A percentile compares a stretch with the other conserved stretches of the same genome.
Evolutionary conservation across 2,888 invertebrate genomes (phyloP).

Genomic region (Dascillus cervinus): DNA sequence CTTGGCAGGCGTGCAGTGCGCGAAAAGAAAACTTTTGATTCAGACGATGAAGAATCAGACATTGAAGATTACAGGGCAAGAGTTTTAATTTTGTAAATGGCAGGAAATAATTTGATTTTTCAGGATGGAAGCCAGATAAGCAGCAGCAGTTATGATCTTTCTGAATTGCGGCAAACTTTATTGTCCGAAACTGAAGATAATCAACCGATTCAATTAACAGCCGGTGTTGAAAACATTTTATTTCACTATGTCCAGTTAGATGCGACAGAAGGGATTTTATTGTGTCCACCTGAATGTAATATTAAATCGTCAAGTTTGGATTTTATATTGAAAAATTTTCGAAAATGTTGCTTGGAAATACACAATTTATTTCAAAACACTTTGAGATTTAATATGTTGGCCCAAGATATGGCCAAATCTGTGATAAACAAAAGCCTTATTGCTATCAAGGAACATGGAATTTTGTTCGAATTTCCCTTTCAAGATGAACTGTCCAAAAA

Average conservation of each 20-base stretch:
- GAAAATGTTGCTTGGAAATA: constrained; percentile 62
- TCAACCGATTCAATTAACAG: constrained; percentile 52
- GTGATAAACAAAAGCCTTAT: constrained; percentile 65
- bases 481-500: constrained; percentile 39
- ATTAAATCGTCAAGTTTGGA: constrained; percentile 34
- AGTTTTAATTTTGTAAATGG: constrained; percentile 15
- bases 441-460: constrained; percentile 77
- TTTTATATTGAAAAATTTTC: constrained; percentile 60
- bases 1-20: constrained; percentile 57
- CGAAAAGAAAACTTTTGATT: constrained; percentile 49
- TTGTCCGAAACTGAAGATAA: constrained; percentile 62
- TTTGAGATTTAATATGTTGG: constrained; percentile 45
- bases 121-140: constrained; percentile 60
- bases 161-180: constrained; percentile 64
- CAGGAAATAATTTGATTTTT: constrained; percentile 20
- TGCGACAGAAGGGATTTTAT: constrained; percentile 59
- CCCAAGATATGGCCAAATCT: constrained; percentile 41
- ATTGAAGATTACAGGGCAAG: constrained; percentile 59
- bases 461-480: constrained; percentile 60
- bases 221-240: constrained; percentile 63
- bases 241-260: constrained; percentile 72
- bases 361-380: constrained; percentile 66
- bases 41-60: constrained; percentile 69
- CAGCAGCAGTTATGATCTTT: constrained; percentile 56
- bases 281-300: constrained; percentile 49